Evolutionary conservation across 1,140 invertebrate genomes (phyloP).

Genomic region (Hydropsyche tenuis): DNA sequence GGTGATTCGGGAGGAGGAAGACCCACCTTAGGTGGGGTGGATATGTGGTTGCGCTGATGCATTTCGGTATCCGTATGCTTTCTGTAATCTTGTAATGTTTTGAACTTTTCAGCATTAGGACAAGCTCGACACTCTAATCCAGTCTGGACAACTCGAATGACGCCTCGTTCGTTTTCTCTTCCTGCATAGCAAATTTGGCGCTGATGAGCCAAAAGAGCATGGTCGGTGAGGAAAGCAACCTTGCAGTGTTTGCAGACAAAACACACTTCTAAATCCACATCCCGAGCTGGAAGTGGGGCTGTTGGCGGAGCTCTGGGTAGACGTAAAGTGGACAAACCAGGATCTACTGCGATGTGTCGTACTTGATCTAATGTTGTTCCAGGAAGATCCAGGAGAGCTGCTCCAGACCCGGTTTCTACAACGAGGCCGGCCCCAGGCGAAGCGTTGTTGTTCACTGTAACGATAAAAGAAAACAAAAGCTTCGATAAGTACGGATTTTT

Average conservation of each 20-base stretch:
- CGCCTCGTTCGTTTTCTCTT: constrained; percentile 68
- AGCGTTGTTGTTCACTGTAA: constrained; percentile 43
- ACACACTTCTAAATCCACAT: constrained; percentile 78
- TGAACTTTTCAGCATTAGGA: constrained; percentile 67
- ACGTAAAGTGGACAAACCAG: constrained; percentile 70
- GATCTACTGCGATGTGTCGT: constrained; percentile 69
- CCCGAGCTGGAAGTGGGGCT: constrained; percentile 58
- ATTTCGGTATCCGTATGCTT: constrained; percentile 70
- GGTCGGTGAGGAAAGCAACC: constrained; percentile 77
- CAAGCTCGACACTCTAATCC: constrained; percentile 77
- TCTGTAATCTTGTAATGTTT: constrained; percentile 67
- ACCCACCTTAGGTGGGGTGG: constrained; percentile 53
- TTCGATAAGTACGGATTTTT: too few species aligned
- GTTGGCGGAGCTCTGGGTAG: constrained; percentile 63
- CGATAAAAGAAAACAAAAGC: constrained; percentile 32
- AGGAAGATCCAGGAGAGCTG: constrained; percentile 69
- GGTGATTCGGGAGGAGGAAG: constrained; percentile 62
- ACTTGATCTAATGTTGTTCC: constrained; percentile 70
- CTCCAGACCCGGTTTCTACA: constrained; percentile 63
- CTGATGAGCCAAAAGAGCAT: constrained; percentile 76
- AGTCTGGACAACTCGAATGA: constrained; percentile 70
- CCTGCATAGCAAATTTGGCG: constrained; percentile 69
- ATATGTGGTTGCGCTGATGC: constrained; percentile 59
- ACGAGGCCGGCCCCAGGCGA: constrained; percentile 58
- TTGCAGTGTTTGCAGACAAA: constrained; percentile 88